phyloP scores from a whole-genome alignment of 2,113 vertebrate species.

The Mus spicilegus region DNA sequence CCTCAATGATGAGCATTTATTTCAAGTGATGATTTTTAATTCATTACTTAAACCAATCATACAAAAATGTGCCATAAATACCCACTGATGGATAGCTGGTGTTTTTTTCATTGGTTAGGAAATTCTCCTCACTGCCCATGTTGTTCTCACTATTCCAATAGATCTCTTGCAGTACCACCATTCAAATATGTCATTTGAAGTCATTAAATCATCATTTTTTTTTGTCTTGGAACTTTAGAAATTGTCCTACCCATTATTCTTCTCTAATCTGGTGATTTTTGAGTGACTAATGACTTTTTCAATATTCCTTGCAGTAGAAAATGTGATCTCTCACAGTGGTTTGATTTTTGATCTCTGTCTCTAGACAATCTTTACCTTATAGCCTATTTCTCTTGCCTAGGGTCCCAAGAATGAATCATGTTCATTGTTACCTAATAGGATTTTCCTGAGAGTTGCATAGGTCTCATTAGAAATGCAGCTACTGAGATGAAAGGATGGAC shows the following conservation, averaged over 20 bases:
- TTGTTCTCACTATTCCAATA: neutral
- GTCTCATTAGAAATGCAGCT: neutral
- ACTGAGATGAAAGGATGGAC: too few relatives aligned
- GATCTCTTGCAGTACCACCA: neutral
- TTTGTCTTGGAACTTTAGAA: neutral
- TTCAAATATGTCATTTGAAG: neutral
- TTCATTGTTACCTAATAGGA: neutral
- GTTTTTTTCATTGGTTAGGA: neutral
- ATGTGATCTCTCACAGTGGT: neutral
- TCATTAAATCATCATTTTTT: neutral
- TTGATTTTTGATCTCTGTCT: neutral
- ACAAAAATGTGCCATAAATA: neutral
- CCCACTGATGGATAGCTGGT: accelerated
- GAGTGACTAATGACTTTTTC: neutral
- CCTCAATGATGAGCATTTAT: neutral
- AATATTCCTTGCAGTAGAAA: neutral
- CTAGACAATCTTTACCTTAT: neutral
- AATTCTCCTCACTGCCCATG: neutral
- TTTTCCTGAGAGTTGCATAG: neutral
- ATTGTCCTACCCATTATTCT: neutral
- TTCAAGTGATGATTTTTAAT: neutral
- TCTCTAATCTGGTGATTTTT: neutral
- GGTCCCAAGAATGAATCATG: neutral
- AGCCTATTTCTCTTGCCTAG: neutral
- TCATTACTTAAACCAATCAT: neutral